Base-by-base conservation (phyloP, 2,113 vertebrate species). In the Caloenas nicobarica region DNA sequence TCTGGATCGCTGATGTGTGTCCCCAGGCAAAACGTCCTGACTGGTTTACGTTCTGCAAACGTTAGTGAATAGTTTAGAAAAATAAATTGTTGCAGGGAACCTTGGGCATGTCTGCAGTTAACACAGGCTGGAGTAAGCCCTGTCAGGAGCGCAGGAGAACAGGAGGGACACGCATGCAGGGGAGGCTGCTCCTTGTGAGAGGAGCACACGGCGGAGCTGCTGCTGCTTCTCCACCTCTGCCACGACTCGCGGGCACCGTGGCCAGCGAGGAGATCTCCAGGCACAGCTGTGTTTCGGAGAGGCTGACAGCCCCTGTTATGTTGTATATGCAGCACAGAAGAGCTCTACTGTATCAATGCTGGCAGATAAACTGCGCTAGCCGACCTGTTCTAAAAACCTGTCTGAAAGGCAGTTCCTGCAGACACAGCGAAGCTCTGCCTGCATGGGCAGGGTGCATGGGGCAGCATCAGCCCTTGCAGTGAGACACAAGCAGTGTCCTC, bases 221-320 rank as follows among this genome's bases (percentile, higher is more conserved):
- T 86, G 29, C 58, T 44, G 29, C 68, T 68, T 92, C 48, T 77
- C 71, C 42, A 50, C 16, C 36, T 86, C 62, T 58, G 38, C 57
- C 86, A 48, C 3, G 5, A 2, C 33, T 38, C 12, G 0, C 0
- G 2, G 72, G 22, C 36, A 3, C 29, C 54, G 33, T 0, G 3
- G 36, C 15, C 79, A 73, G 40, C 1, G 12, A 69, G 58, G 85
- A 88, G 24, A 70, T 58, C 46, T 73, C 46, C n/a, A 53, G 76
- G 68, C 88, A 73, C 72, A 54, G 71, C 80, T 88, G 76, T 78
- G 80, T 74, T 71, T 40, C 48, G 61, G 33, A 69, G 60, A 74
- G 60, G 60, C 64, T 89, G 51, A 64, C 38, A 46, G 86, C 29
- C 56, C 54, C 6, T 0, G 0, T 9, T 65, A 25, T 36, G 17